Percentiles rank a stretch among this genome's conserved stretches.
These are phyloP conservation scores for Pseudomyrmex dendroicus DNA, from an alignment of 1,140 invertebrate species.

Conservation along the genomic window DNA sequence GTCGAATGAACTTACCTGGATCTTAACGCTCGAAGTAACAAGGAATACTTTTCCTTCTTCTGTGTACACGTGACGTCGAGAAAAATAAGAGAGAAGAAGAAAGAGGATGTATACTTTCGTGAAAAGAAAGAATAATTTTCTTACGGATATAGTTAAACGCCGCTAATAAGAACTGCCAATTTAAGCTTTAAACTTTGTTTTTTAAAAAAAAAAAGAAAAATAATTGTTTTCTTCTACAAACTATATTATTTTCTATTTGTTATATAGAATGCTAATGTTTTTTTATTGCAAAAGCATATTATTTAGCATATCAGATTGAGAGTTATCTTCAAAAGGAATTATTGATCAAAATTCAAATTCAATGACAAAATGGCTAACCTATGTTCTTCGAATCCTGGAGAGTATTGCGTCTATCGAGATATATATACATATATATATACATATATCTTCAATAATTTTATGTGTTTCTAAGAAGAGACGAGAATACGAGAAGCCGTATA, in stretches of 20 bases:
- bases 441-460: conserved; percentile 81
- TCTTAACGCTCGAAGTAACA: conserved; percentile 75
- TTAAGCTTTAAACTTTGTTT: background rate
- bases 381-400: conserved; percentile 27
- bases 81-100: background rate
- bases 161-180: conserved; percentile 13
- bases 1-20: conserved; percentile 71
- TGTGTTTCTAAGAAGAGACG: conserved; percentile 78
- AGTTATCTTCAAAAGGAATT: background rate
- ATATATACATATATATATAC: conserved; percentile 76
- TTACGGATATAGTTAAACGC: conserved; percentile 3
- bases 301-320: background rate
- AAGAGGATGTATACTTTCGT: background rate
- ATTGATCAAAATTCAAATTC: conserved; percentile 6
- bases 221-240: background rate
- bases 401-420: conserved; percentile 78
- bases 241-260: background rate
- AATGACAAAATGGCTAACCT: conserved; percentile 22
- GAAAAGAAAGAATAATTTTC: conserved; percentile 9
- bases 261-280: background rate
- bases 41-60: conserved; percentile 73
- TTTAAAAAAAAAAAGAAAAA: background rate
- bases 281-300: too few species aligned
- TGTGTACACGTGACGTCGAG: conserved; percentile 26
- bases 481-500: conserved; percentile 69